These are phyloP conservation scores for Garra rufa DNA, from an alignment of 2,113 vertebrate genomes.

Conservation along the genomic window DNA sequence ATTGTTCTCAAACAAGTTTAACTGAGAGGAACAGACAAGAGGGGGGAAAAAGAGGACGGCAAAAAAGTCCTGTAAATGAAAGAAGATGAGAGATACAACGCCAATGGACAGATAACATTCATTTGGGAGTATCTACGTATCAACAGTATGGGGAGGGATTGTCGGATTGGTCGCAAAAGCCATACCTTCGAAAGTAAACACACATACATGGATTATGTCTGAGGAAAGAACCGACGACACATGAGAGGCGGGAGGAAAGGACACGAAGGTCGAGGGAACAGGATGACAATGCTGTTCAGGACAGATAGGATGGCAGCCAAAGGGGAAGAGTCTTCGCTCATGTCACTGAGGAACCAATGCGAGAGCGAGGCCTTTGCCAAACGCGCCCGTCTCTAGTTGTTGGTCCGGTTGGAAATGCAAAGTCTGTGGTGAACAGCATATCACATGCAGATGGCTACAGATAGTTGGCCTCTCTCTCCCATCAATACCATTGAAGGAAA, in stretches of 20 bases:
- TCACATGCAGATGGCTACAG: conserved; percentile 50
- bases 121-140: conserved; percentile 42
- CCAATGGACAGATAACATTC: conserved; percentile 12
- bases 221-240: conserved; percentile 67
- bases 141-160: conserved; percentile 58
- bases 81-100: conserved; percentile 55
- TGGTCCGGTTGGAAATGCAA: conserved; percentile 17
- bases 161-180: conserved; percentile 61
- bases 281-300: conserved; percentile 68
- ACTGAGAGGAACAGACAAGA: conserved; percentile 57
- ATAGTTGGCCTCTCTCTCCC: conserved; percentile 72
- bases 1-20: conserved; percentile 46
- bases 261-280: conserved; percentile 71
- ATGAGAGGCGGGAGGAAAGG: conserved; percentile 70
- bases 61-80: conserved; percentile 70
- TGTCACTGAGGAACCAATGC: conserved; percentile 72
- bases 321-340: conserved; percentile 67
- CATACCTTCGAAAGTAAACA: conserved; percentile 67
- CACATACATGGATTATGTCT: conserved; percentile 71
- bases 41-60: conserved; percentile 51
- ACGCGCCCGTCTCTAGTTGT: conserved; percentile 17
- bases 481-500: conserved; percentile 70
- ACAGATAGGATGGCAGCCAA: conserved; percentile 61
- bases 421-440: conserved; percentile 38
- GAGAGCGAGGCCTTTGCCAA: conserved; percentile 70